Evolutionary conservation across 2,113 vertebrate genomes (phyloP).

Genomic region (Colossoma macropomum): DNA sequence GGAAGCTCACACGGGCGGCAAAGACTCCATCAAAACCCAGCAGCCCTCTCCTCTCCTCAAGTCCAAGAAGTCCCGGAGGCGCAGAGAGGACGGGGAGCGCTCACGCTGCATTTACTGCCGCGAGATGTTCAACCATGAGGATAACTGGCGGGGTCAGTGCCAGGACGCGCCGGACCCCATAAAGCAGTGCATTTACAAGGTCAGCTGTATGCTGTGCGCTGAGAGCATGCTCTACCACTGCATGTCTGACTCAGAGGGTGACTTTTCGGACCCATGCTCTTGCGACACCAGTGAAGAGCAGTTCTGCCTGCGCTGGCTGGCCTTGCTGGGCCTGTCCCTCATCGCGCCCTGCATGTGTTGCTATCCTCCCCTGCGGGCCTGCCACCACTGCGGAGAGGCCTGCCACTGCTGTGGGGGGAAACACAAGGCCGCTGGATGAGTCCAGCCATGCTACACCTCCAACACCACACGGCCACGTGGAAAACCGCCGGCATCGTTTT

Average conservation of each 20-base stretch:
- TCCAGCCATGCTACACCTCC: not conserved
- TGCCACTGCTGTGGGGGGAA: conserved; percentile 98
- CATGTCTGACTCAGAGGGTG: conserved; percentile 99
- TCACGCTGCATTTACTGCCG: conserved; percentile 97
- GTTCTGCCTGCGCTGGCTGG: conserved; percentile 98
- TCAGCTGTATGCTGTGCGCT: conserved; percentile 99
- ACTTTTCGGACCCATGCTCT: conserved; percentile 99
- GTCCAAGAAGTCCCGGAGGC: conserved; percentile 88
- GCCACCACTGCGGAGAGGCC: conserved; percentile 96
- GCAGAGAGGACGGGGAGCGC: conserved; percentile 96
- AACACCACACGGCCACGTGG: conserved; percentile 74
- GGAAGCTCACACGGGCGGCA: conserved; percentile 83
- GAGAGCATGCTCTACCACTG: conserved; percentile 99
- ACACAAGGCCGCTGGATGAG: conserved; percentile 98
- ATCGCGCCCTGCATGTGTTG: conserved; percentile 99
- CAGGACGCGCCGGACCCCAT: conserved; percentile 97
- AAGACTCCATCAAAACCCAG: conserved; percentile 92
- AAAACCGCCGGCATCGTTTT: conserved; percentile 73
- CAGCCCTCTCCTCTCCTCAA: conserved; percentile 90
- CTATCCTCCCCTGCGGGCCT: conserved; percentile 94
- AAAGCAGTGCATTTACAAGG: conserved; percentile 96
- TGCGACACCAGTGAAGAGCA: conserved; percentile 98
- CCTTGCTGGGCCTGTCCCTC: conserved; percentile 94
- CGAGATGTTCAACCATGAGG: conserved; percentile 98
- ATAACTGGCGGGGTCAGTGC: conserved; percentile 95